Evolutionary conservation across 1,140 invertebrate species (phyloP).

Genomic region (Leguminivora glycinivorella): DNA sequence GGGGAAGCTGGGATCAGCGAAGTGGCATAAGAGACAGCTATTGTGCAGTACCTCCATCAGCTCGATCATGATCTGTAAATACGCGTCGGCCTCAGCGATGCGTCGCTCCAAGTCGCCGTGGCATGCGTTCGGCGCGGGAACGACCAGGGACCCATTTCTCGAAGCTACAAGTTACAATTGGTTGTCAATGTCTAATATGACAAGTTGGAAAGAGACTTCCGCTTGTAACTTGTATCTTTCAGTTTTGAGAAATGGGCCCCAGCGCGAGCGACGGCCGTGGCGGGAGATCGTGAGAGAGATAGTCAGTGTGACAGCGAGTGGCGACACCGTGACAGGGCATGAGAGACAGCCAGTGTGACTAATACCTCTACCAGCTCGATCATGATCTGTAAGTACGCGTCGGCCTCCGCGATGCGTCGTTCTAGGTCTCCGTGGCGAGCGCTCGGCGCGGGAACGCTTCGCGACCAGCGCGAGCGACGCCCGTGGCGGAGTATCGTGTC

Average conservation of each 20-base stretch:
- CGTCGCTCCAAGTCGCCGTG: constrained; percentile 87
- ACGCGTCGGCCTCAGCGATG: constrained; percentile 94
- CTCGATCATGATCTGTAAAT: constrained; percentile 95
- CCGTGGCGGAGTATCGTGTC: constrained; percentile 93
- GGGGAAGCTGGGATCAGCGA: too few species aligned
- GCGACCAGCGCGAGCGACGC: constrained; percentile 80
- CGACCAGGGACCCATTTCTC: too few species aligned
- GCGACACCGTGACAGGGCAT: too few species aligned
- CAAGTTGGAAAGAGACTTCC: too few species aligned
- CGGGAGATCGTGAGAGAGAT: too few species aligned
- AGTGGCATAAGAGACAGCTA: neutral
- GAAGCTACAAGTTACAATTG: too few species aligned
- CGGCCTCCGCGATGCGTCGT: constrained; percentile 94
- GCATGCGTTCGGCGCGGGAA: constrained; percentile 70
- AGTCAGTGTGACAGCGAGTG: too few species aligned
- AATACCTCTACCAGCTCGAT: constrained; percentile 88
- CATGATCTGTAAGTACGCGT: constrained; percentile 97
- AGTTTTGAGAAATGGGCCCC: too few species aligned
- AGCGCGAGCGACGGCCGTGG: too few species aligned
- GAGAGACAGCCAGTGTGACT: neutral
- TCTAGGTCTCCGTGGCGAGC: constrained; percentile 84
- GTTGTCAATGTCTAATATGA: too few species aligned
- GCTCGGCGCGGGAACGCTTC: constrained; percentile 65
- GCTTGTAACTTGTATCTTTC: too few species aligned
- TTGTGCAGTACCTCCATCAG: constrained; percentile 72